A percentile compares a stretch with the other conserved stretches of the same genome.
Conservation (phyloP, 2,113 vertebrate species). For the Coturnix japonica region DNA sequence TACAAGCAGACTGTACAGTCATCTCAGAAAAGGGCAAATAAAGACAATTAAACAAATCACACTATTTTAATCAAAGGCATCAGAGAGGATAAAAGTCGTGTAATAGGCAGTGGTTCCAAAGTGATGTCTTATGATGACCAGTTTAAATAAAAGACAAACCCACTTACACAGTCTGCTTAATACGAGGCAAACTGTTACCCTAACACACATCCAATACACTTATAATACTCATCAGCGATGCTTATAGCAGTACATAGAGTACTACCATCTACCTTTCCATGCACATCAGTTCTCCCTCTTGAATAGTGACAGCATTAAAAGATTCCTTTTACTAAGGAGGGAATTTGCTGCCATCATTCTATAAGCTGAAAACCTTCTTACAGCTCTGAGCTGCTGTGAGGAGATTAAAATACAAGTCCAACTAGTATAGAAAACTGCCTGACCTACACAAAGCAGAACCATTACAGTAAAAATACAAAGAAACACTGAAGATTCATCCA, state of each 20-base stretch:
- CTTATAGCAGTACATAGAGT: background rate
- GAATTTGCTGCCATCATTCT: background rate
- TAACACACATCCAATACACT: background rate
- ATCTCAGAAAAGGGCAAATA: background rate
- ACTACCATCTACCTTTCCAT: background rate
- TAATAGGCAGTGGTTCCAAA: background rate
- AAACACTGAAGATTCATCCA: background rate
- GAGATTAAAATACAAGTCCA: background rate
- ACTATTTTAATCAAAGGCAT: background rate
- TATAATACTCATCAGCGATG: background rate
- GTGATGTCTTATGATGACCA: background rate
- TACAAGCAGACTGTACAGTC: background rate
- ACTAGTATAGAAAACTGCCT: too few relatives aligned
- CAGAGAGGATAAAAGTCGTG: background rate
- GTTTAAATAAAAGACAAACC: background rate
- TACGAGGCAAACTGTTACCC: background rate
- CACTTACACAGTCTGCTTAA: background rate
- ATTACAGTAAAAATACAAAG: background rate
- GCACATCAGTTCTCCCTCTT: background rate
- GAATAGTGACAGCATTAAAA: background rate
- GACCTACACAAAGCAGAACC: too few relatives aligned
- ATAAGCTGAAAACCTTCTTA: background rate
- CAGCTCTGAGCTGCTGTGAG: background rate
- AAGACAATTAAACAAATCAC: background rate
- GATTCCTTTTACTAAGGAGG: background rate